These are phyloP conservation scores for Crypturellus tataupa DNA, from an alignment of 2,797 vertebrate species.

Conservation along the genomic window DNA sequence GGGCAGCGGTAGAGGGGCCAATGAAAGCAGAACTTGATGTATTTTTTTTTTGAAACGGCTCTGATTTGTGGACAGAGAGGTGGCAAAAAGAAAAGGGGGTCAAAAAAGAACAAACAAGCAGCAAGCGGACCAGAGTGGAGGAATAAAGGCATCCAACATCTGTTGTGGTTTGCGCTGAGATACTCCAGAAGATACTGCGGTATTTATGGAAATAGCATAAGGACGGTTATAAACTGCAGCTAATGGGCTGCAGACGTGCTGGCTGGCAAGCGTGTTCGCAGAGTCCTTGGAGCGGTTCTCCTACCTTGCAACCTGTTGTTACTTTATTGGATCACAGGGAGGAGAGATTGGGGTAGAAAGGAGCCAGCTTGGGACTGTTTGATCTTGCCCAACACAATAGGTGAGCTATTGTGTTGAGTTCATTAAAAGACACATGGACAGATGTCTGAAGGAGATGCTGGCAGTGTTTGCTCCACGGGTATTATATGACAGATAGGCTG, in stretches of 20 bases:
- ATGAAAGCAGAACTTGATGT: not conserved
- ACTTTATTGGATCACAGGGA: not conserved
- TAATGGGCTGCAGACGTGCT: not conserved
- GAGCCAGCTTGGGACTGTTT: not conserved
- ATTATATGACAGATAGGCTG: not conserved
- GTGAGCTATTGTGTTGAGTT: not conserved
- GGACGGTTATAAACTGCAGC: not conserved
- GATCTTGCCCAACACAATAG: not conserved
- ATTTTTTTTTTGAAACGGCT: not conserved
- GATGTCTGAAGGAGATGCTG: not conserved
- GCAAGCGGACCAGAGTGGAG: slow-evolving; percentile 38
- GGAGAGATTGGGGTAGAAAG: not conserved
- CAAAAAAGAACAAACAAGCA: slow-evolving; percentile 11
- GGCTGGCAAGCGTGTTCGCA: not conserved
- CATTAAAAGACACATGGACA: not conserved
- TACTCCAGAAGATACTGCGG: not conserved
- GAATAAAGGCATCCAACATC: not conserved
- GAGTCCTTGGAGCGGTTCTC: not conserved
- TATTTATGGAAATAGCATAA: slow-evolving; percentile 9
- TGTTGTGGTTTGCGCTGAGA: not conserved
- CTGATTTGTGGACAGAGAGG: not conserved
- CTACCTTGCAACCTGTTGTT: accelerated
- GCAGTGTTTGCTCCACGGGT: not conserved
- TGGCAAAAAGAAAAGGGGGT: not conserved
- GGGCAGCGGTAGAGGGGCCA: not conserved